phyloP scores from a whole-genome alignment of 2,113 vertebrate genomes.

The Raja brachyura region DNA sequence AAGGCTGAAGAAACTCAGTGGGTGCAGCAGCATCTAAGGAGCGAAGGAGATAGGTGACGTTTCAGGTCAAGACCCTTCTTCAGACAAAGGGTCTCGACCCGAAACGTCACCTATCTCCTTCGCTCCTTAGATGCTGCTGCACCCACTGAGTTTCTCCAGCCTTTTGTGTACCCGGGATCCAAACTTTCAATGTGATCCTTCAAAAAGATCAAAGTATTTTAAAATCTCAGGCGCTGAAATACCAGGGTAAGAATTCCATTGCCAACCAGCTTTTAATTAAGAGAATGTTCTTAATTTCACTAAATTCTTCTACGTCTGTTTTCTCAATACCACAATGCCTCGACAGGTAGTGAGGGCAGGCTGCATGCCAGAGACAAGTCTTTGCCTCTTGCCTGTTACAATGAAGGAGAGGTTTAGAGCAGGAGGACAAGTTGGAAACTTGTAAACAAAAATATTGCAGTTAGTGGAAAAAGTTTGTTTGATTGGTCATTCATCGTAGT shows the following conservation, averaged over 20 bases:
- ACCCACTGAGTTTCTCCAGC: too few relatives aligned
- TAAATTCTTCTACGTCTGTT: neutral
- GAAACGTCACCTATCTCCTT: too few relatives aligned
- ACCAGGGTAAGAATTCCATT: neutral
- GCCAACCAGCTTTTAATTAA: neutral
- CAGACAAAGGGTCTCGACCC: too few relatives aligned
- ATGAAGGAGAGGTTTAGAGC: neutral
- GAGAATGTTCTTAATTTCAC: slow-evolving; percentile 1
- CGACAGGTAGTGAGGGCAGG: neutral
- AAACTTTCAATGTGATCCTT: neutral
- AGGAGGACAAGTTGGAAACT: neutral
- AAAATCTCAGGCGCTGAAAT: neutral
- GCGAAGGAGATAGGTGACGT: too few relatives aligned
- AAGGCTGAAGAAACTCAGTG: too few relatives aligned
- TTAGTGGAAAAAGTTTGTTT: neutral
- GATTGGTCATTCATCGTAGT: neutral
- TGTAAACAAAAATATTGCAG: neutral
- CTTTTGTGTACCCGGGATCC: too few relatives aligned
- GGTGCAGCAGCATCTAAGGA: too few relatives aligned
- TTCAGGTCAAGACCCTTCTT: too few relatives aligned
- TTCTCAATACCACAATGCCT: neutral
- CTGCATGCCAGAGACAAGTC: neutral
- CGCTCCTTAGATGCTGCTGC: too few relatives aligned
- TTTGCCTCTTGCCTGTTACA: neutral
- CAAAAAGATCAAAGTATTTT: neutral